phyloP scores from a whole-genome alignment of 2,113 vertebrate species.

The Chaetodon auriga region DNA sequence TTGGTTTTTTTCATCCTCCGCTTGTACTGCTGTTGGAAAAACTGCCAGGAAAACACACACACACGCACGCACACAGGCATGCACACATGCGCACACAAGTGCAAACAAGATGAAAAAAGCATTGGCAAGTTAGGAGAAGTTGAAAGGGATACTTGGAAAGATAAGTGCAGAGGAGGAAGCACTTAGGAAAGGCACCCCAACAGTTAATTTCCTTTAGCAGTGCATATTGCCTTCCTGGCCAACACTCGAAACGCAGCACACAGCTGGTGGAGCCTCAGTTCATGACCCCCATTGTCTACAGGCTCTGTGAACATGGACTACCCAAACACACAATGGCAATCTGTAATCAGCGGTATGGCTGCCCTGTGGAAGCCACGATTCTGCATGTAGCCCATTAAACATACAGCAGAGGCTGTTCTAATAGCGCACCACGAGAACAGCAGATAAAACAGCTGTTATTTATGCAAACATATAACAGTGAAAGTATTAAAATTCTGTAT shows the following conservation, averaged over 20 bases:
- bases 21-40: conserved; percentile 30
- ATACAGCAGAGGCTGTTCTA: neutral
- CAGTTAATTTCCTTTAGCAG: conserved; percentile 63
- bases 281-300: conserved; percentile 51
- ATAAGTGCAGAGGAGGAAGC: conserved; percentile 64
- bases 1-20: conserved; percentile 25
- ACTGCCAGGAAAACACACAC: conserved; percentile 40
- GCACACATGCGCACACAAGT: neutral
- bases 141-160: conserved; percentile 60
- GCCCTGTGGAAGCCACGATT: conserved; percentile 7
- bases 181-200: conserved; percentile 63
- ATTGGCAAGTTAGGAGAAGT: conserved; percentile 48
- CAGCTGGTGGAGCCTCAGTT: conserved; percentile 46
- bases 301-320: conserved; percentile 23
- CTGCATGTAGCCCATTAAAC: neutral
- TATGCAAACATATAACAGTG: neutral
- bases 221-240: conserved; percentile 54
- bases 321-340: conserved; percentile 37
- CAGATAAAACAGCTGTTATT: neutral
- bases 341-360: neutral
- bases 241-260: conserved; percentile 18
- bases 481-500: neutral
- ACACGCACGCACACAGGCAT: neutral
- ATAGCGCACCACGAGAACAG: neutral
- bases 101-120: conserved; percentile 28